Evolutionary conservation across 2,888 invertebrate species (phyloP).

Genomic region (Lepas anatifera): DNA sequence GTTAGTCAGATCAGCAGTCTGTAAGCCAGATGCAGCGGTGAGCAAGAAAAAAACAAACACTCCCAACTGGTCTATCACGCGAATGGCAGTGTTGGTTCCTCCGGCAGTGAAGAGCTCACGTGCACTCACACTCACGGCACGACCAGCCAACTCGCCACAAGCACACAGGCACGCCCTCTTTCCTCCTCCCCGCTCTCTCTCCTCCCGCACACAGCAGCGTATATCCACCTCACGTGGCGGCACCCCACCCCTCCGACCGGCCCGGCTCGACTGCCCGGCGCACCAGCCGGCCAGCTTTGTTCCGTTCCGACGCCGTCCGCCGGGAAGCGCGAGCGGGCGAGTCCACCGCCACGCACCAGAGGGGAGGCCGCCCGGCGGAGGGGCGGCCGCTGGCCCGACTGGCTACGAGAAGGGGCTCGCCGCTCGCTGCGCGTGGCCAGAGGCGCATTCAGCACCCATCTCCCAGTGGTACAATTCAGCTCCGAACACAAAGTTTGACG

Average conservation of each 20-base stretch:
- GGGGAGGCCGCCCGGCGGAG: not conserved
- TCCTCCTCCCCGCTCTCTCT: too few relatives aligned
- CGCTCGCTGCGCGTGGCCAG: too few relatives aligned
- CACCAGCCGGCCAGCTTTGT: not conserved
- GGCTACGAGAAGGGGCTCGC: too few relatives aligned
- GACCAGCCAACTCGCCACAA: not conserved
- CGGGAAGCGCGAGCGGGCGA: slow-evolving; percentile 5
- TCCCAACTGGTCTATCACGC: too few relatives aligned
- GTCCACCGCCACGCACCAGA: slow-evolving; percentile 10
- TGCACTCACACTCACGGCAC: not conserved
- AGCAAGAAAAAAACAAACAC: too few relatives aligned
- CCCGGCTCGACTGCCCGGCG: not conserved
- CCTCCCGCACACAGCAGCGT: not conserved
- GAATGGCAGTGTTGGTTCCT: slow-evolving; percentile 5
- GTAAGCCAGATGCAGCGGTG: too few relatives aligned
- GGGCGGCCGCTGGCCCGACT: too few relatives aligned
- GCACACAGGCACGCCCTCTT: slow-evolving; percentile 1
- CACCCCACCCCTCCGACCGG: not conserved
- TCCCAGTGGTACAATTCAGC: too few relatives aligned
- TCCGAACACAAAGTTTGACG: too few relatives aligned
- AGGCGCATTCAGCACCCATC: too few relatives aligned
- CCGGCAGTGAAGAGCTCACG: not conserved
- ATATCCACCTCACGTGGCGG: not conserved
- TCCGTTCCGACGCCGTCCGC: not conserved
- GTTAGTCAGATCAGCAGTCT: too few relatives aligned